Conservation (phyloP, 2,797 vertebrate genomes). For the Hoplostethus atlanticus region DNA sequence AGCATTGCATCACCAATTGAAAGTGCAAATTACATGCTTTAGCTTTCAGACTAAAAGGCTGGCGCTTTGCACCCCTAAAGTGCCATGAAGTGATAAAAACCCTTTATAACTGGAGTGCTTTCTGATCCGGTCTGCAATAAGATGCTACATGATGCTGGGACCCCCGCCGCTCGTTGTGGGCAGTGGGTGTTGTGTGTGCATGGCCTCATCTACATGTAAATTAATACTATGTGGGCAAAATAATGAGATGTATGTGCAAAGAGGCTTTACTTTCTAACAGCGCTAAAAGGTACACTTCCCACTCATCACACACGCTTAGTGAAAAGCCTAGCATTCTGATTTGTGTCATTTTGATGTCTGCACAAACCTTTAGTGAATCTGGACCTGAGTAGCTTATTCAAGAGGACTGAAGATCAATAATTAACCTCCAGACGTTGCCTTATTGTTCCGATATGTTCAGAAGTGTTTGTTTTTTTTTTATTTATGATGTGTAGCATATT, state of each 20-base stretch:
- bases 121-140: too few relatives aligned
- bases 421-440: neutral
- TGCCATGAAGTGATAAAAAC: neutral
- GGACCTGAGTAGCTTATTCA: neutral
- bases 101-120: neutral
- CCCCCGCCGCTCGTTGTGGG: too few relatives aligned
- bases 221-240: too few relatives aligned
- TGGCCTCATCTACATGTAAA: too few relatives aligned
- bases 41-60: constrained; percentile 1
- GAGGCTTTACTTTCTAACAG: too few relatives aligned
- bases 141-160: too few relatives aligned
- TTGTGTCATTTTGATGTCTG: neutral
- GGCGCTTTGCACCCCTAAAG: constrained; percentile 6
- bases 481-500: constrained; percentile 10
- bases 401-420: constrained; percentile 8
- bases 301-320: neutral
- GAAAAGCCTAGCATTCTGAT: neutral
- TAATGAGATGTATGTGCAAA: too few relatives aligned
- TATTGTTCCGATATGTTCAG: constrained; percentile 1
- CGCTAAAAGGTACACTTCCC: too few relatives aligned
- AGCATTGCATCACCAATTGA: neutral
- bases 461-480: neutral
- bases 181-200: too few relatives aligned
- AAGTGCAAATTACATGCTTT: too few relatives aligned
- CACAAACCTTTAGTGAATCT: neutral